These are phyloP conservation scores for Coenobita brevimanus DNA, from an alignment of 1,140 invertebrate genomes.

Conservation along the genomic window DNA sequence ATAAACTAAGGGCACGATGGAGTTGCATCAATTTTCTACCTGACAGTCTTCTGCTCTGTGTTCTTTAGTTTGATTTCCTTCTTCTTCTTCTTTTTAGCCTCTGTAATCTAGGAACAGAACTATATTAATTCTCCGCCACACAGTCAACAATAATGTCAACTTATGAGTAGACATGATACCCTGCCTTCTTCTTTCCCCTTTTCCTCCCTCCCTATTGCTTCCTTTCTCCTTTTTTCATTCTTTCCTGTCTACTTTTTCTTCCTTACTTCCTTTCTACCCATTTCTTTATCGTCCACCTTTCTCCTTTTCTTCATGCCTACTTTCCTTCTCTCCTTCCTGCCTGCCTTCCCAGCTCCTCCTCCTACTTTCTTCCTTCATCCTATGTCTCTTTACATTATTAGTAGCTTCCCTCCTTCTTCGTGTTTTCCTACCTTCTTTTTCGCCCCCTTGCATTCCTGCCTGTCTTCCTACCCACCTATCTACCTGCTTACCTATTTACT, in stretches of 20 bases:
- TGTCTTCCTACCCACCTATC: neutral
- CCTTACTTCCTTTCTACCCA: neutral
- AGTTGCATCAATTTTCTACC: too few species aligned
- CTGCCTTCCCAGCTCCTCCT: neutral
- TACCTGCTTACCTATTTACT: too few species aligned
- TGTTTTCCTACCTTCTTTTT: too few species aligned
- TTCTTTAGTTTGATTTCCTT: neutral
- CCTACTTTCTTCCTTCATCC: neutral
- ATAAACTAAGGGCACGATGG: too few species aligned
- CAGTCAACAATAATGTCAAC: too few species aligned
- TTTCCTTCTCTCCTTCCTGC: neutral
- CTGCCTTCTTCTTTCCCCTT: neutral
- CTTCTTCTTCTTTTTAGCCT: neutral
- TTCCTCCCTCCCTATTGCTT: neutral
- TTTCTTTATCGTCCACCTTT: neutral
- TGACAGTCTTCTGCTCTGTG: too few species aligned
- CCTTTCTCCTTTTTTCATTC: neutral
- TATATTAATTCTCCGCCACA: too few species aligned
- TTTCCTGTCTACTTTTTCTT: neutral
- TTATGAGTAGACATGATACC: too few species aligned
- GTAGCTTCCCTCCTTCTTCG: too few species aligned
- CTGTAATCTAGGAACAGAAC: too few species aligned
- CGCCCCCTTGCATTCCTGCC: too few species aligned
- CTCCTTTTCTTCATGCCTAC: too few species aligned
- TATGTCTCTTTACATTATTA: neutral